Evolutionary conservation across 2,888 invertebrate species (phyloP), one percentile per base, ranked within the genome.

Genomic region (Chloroclystis v-ata): DNA sequence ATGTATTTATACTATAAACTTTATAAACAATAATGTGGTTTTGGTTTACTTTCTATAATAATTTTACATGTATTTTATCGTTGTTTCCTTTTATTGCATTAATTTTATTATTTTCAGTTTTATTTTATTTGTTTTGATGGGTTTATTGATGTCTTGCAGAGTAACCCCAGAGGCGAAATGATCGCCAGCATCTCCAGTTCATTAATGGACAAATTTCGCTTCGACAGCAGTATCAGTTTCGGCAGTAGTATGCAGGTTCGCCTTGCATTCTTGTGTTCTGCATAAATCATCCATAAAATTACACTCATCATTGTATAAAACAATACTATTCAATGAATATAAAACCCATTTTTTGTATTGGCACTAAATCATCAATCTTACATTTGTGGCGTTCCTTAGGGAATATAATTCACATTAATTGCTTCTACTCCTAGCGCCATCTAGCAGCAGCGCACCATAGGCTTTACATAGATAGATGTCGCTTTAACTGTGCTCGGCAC

Each of bases 121-220:
- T 43, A 44, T 64, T 8, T 43, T 55, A 57, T 54, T 53, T 59
- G 63, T 56, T 35, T 63, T 60, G 59, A 50, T 60, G 55, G 59
- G 57, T 69, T 60, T 60, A 43, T 67, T 75, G 77, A 72, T 85
- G 76, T 78, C 76, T 89, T 89, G 73, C 90, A 93, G 93, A 91
- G 90, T 82, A 92, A 93, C 76, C 90, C 92, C 67, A 91, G 92
- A 70, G 94, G 94, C 68, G 95, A 95, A 89, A 93, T 93, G 89
- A 94, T 91, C 78, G 94, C 94, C 65, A 94, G 93, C 85, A 92
- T 95, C 67, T 92, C 94, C 63, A 93, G 93, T 64, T 95, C 95
- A 54, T 89, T 94, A 82, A 92, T 94, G 92, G 93, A 92, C 78
- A 93, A 92, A 81, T 92, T 93, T 89, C 92, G 92, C 71, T 91